Percentiles rank a stretch among this genome's conserved stretches.
Evolutionary conservation across 1,140 invertebrate species (phyloP).

Genomic region (Harlomillsia oculata): DNA sequence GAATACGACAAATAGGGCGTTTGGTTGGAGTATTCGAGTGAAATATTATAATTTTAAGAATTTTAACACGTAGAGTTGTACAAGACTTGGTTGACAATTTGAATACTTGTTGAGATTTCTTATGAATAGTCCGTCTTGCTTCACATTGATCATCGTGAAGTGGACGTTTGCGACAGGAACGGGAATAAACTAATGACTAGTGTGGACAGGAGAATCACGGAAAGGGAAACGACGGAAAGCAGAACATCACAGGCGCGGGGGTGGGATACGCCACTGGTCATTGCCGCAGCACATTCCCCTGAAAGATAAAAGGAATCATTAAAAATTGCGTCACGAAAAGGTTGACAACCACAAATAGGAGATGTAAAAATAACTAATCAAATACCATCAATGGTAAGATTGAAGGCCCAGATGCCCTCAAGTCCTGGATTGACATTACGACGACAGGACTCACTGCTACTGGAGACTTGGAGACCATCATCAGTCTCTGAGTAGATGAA

Average conservation of each 20-base stretch:
- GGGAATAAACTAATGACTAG: not conserved
- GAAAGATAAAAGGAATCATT: not conserved
- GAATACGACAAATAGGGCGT: too few relatives aligned
- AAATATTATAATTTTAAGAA: too few relatives aligned
- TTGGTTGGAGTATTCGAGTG: too few relatives aligned
- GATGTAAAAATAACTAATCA: not conserved
- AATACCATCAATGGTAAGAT: slow-evolving; percentile 49
- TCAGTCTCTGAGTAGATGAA: slow-evolving; percentile 35
- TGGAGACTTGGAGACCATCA: slow-evolving; percentile 44
- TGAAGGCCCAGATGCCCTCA: slow-evolving; percentile 45
- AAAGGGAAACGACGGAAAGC: slow-evolving; percentile 13
- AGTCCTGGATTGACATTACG: slow-evolving; percentile 41
- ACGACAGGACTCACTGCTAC: slow-evolving; percentile 49
- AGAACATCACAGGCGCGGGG: slow-evolving; percentile 20
- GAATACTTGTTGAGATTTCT: too few relatives aligned
- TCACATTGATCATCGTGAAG: too few relatives aligned
- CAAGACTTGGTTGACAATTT: too few relatives aligned
- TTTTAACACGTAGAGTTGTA: too few relatives aligned
- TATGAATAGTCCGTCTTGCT: too few relatives aligned
- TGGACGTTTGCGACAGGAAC: not conserved
- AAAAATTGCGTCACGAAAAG: not conserved
- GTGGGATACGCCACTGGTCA: slow-evolving; percentile 15
- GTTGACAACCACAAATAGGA: not conserved
- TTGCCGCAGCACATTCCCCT: slow-evolving; percentile 29
- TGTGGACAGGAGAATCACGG: slow-evolving; percentile 9